These are phyloP conservation scores for Cremastinae sp. DNA, from an alignment of 2,888 invertebrate species.

Conservation along the genomic window DNA sequence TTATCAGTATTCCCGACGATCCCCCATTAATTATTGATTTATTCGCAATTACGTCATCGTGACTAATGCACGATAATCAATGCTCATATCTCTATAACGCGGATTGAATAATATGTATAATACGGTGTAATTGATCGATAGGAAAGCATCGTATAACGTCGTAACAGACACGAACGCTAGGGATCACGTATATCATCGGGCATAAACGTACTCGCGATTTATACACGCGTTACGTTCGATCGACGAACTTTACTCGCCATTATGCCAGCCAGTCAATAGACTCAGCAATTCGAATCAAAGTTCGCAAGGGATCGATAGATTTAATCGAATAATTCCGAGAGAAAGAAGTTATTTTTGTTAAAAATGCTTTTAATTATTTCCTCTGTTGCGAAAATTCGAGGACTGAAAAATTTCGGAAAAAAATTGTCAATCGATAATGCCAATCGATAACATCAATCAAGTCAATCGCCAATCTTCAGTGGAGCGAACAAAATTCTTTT, in stretches of 20 bases:
- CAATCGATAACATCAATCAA: too few relatives aligned
- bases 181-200: constrained; percentile 18
- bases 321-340: too few relatives aligned
- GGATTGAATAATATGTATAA: constrained; percentile 58
- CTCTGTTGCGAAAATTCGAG: too few relatives aligned
- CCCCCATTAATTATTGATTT: constrained; percentile 61
- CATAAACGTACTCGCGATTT: constrained; percentile 9
- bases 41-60: constrained; percentile 57
- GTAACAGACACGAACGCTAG: constrained; percentile 16
- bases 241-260: constrained; percentile 34
- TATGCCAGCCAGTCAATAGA: constrained; percentile 9
- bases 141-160: constrained; percentile 26
- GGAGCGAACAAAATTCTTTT: too few relatives aligned
- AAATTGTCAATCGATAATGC: too few relatives aligned
- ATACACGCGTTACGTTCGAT: constrained; percentile 17
- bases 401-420: too few relatives aligned
- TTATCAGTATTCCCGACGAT: constrained; percentile 52
- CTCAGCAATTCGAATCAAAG: constrained; percentile 15
- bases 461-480: too few relatives aligned
- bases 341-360: too few relatives aligned
- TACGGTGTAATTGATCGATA: constrained; percentile 56
- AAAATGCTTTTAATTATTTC: too few relatives aligned
- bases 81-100: constrained; percentile 58
- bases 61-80: constrained; percentile 62
- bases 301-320: constrained; percentile 15